phyloP scores from a whole-genome alignment of 2,113 vertebrate genomes.

The Chiloscyllium plagiosum region DNA sequence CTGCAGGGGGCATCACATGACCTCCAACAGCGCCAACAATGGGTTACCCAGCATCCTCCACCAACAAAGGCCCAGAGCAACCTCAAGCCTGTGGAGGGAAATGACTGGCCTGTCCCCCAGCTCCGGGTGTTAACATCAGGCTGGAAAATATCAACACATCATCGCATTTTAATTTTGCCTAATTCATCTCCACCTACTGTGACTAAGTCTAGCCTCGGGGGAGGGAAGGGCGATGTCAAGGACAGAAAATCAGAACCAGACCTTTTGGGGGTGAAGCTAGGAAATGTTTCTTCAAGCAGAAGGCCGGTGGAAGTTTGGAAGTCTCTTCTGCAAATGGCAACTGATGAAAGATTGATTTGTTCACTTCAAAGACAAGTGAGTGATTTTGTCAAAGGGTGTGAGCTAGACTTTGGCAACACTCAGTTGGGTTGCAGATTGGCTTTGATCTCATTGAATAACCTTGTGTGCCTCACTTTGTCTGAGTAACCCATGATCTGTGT shows the following conservation, averaged over 20 bases:
- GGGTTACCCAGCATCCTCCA: neutral
- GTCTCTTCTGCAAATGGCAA: neutral
- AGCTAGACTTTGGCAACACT: neutral
- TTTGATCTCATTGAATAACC: neutral
- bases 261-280: too few species aligned
- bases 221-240: too few species aligned
- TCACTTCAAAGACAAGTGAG: neutral
- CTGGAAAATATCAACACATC: too few species aligned
- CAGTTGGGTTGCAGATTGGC: neutral
- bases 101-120: too few species aligned
- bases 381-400: neutral
- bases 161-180: too few species aligned
- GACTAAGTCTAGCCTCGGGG: too few species aligned
- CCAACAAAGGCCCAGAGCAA: neutral
- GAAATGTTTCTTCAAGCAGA: too few species aligned
- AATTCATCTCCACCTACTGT: too few species aligned
- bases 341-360: neutral
- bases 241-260: too few species aligned
- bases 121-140: too few species aligned
- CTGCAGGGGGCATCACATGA: neutral
- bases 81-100: too few species aligned
- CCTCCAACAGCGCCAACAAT: neutral
- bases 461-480: neutral
- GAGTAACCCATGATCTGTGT: too few species aligned
- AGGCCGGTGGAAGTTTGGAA: neutral